Evolutionary conservation across 2,113 vertebrate genomes (phyloP).

Genomic region (Otolemur garnettii): DNA sequence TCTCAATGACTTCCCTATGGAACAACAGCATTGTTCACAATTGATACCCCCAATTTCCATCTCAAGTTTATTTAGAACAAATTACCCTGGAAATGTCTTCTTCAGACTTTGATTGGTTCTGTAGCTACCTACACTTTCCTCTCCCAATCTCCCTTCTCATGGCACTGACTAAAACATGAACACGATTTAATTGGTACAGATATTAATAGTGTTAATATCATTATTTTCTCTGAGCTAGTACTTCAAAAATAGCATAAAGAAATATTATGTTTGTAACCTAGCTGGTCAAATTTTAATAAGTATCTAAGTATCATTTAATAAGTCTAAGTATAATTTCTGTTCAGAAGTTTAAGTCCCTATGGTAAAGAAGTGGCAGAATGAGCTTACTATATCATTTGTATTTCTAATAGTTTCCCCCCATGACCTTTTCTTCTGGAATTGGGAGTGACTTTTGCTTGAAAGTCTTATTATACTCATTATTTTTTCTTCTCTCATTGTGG

Average conservation of each 20-base stretch:
- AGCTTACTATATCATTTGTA: not conserved
- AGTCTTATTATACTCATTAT: not conserved
- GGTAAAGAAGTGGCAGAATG: not conserved
- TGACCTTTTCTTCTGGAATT: not conserved
- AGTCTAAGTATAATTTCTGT: not conserved
- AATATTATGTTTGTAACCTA: not conserved
- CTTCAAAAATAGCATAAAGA: not conserved
- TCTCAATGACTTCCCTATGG: not conserved
- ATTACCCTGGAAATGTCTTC: not conserved
- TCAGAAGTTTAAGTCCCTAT: not conserved
- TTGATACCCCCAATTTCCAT: not conserved
- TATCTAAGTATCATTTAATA: not conserved
- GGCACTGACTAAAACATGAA: not conserved
- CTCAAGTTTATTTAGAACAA: not conserved
- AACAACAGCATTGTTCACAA: not conserved
- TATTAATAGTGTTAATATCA: not conserved
- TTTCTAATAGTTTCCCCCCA: not conserved
- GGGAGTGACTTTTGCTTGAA: not conserved
- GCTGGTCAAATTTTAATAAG: not conserved
- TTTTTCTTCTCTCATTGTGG: not conserved
- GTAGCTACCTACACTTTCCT: not conserved
- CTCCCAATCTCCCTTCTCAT: not conserved
- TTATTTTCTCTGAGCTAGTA: constrained; percentile 24
- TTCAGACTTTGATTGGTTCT: not conserved
- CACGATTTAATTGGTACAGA: not conserved